Percentiles rank a stretch among this genome's conserved stretches.
These are phyloP conservation scores for Ranitomeya variabilis DNA, from an alignment of 2,113 vertebrate species.

Conservation along the genomic window DNA sequence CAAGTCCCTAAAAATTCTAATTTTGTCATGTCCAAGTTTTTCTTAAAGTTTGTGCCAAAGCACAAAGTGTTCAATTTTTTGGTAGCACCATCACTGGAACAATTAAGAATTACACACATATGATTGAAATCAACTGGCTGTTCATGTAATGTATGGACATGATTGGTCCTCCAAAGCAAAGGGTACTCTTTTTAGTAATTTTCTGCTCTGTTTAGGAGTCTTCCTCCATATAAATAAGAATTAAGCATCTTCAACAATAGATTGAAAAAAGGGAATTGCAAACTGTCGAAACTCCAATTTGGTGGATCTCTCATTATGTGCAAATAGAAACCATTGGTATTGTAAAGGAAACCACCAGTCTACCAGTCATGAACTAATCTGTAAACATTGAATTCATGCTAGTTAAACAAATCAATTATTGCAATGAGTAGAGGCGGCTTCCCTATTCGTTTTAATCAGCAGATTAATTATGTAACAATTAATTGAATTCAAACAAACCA, in stretches of 20 bases:
- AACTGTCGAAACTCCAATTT: background rate
- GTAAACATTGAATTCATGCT: constrained; percentile 44
- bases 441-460: constrained; percentile 52
- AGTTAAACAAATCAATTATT: constrained; percentile 57
- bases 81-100: no score
- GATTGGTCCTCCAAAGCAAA: no score
- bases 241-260: background rate
- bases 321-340: background rate
- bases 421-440: constrained; percentile 32
- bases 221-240: no score
- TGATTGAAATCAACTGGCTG: no score
- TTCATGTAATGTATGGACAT: no score
- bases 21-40: no score
- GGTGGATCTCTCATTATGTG: background rate
- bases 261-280: background rate
- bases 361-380: constrained; percentile 29
- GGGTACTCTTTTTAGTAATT: no score
- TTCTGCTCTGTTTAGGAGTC: no score
- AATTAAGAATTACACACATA: no score
- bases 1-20: no score
- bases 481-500: constrained; percentile 45
- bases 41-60: no score
- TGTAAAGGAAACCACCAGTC: constrained; percentile 34
- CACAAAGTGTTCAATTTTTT: no score
- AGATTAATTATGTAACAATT: constrained; percentile 53